phyloP scores from a whole-genome alignment of 1,140 invertebrate species.

The Drosophila kikkawai region DNA sequence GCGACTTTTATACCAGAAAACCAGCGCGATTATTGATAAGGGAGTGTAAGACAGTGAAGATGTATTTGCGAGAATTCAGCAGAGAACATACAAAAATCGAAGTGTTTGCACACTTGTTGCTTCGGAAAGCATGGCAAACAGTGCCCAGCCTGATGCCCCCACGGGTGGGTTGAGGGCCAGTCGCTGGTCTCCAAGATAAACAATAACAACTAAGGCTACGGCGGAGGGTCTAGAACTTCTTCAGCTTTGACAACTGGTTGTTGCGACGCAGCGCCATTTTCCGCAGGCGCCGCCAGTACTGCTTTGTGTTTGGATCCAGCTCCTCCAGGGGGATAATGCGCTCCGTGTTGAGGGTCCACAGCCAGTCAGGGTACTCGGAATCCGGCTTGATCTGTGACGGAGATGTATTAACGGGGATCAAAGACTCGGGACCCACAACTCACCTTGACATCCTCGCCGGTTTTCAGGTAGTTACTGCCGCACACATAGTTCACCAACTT shows the following conservation, averaged over 20 bases:
- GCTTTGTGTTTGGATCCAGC: conserved; percentile 91
- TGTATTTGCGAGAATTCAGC: conserved; percentile 43
- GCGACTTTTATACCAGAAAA: conserved; percentile 52
- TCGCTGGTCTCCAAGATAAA: conserved; percentile 22
- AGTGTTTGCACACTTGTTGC: conserved; percentile 61
- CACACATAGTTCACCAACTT: conserved; percentile 93
- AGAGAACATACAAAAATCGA: conserved; percentile 50
- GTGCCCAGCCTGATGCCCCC: conserved; percentile 27
- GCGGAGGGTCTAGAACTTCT: conserved; percentile 85
- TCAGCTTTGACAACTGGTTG: conserved; percentile 87
- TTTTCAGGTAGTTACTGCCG: conserved; percentile 92
- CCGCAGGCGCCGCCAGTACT: conserved; percentile 92
- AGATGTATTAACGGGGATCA: not conserved
- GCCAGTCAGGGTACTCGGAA: conserved; percentile 96
- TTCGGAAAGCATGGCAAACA: conserved; percentile 62
- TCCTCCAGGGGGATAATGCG: conserved; percentile 88
- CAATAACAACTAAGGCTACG: conserved; percentile 29
- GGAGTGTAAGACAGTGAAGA: conserved; percentile 40
- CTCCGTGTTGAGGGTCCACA: conserved; percentile 91
- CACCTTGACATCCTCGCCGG: conserved; percentile 92
- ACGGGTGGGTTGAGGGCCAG: conserved; percentile 49
- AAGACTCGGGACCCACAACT: not conserved
- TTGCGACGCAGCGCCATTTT: conserved; percentile 88
- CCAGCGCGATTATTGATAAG: conserved; percentile 40
- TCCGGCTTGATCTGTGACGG: conserved; percentile 90